Conservation (phyloP, 2,888 invertebrate species). For the Phragmatobia fuliginosa region DNA sequence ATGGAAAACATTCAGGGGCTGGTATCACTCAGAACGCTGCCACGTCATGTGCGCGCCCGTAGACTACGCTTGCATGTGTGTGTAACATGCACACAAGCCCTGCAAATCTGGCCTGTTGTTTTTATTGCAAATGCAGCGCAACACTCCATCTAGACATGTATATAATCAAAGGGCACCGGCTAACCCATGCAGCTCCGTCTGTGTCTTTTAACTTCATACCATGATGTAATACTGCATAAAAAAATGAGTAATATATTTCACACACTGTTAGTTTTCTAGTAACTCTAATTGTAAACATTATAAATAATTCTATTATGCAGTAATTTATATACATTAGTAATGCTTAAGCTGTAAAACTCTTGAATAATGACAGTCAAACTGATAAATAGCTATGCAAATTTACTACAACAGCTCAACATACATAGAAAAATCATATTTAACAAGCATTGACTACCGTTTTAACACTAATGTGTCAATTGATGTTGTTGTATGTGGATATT, state of each 20-base stretch:
- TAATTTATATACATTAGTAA: background rate
- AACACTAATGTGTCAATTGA: slow-evolving; percentile 42
- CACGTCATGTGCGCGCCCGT: too few relatives aligned
- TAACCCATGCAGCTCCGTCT: too few relatives aligned
- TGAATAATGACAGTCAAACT: background rate
- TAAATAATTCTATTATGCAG: slow-evolving; percentile 3
- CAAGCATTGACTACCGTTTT: slow-evolving; percentile 38
- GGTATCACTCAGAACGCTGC: too few relatives aligned
- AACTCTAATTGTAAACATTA: background rate
- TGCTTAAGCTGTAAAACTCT: background rate
- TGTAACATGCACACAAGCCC: too few relatives aligned
- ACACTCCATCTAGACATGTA: too few relatives aligned
- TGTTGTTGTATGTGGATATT: slow-evolving; percentile 28
- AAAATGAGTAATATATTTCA: slow-evolving; percentile 1
- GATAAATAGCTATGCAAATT: background rate
- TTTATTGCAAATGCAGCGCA: too few relatives aligned
- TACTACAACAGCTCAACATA: background rate
- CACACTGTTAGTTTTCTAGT: background rate
- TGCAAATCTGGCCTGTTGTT: too few relatives aligned
- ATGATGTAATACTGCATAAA: too few relatives aligned
- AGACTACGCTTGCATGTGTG: too few relatives aligned
- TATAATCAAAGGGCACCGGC: too few relatives aligned
- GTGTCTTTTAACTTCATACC: too few relatives aligned
- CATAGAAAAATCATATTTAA: slow-evolving; percentile 14
- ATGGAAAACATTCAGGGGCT: too few relatives aligned